These are phyloP conservation scores for Boulengeromyrus knoepffleri DNA, from an alignment of 2,113 vertebrate species.

Conservation along the genomic window DNA sequence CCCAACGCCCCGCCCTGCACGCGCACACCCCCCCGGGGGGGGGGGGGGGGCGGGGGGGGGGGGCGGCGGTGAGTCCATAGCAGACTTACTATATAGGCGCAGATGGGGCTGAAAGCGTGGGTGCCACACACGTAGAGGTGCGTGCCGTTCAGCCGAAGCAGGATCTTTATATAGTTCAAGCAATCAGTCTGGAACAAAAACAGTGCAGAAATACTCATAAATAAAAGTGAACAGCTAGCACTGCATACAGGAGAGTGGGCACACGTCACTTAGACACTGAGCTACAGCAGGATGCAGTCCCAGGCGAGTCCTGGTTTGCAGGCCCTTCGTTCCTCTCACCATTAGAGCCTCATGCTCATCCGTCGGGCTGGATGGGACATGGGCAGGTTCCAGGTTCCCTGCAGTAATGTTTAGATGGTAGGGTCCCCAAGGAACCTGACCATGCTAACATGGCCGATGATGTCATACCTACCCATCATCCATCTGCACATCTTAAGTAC, in stretches of 20 bases:
- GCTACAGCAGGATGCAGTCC: not conserved
- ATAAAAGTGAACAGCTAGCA: not conserved
- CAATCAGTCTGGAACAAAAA: slow-evolving; percentile 75
- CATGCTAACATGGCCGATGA: not conserved
- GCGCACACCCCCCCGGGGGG: no score
- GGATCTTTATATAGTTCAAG: slow-evolving; percentile 95
- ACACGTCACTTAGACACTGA: not conserved
- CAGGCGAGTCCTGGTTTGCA: not conserved
- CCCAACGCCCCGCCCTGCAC: no score
- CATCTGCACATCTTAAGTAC: not conserved
- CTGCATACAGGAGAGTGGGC: not conserved
- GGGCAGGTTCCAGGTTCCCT: not conserved
- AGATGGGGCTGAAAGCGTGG: slow-evolving; percentile 86
- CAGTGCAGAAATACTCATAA: not conserved
- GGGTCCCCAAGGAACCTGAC: not conserved
- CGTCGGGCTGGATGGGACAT: not conserved
- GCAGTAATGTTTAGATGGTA: not conserved
- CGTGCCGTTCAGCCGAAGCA: slow-evolving; percentile 77
- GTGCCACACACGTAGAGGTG: slow-evolving; percentile 89
- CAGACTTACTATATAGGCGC: slow-evolving; percentile 82
- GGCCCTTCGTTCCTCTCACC: no score
- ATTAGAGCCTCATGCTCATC: not conserved
- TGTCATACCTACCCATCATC: not conserved
- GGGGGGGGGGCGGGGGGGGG: no score
- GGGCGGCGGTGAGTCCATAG: not conserved